Evolutionary conservation across 2,797 vertebrate genomes (phyloP), one percentile per base, ranked within the genome.

Genomic region (Pangasius larnaudii): DNA sequence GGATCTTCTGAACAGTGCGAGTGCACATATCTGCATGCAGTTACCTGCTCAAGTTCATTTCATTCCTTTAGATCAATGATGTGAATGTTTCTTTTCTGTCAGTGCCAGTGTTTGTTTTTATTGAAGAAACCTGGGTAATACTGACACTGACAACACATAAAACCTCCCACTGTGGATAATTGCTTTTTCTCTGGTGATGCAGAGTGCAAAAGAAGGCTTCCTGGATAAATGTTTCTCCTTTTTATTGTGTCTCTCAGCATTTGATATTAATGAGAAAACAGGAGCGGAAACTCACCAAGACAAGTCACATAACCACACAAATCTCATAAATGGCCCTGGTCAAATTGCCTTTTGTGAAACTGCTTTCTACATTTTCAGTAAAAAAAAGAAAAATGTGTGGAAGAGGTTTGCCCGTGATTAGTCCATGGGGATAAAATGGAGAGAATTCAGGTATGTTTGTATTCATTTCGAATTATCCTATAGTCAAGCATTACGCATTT

Each of bases 241-340:
- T 90, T 93, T 75, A 89, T 91, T 89, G 83, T 94, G 85, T 94
- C 95, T 95, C 84, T 93, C 90, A 95, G 94, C 95, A 92, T 95
- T 94, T 93, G 88, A 93, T 95, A 91, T 93, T 94, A 96, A 96
- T 96, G 92, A 94, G 93, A 94, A 95, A 95, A 94, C 88, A 72
- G 80, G 85, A 89, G 90, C 71, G 84, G 87, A 89, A 93, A 91
- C 93, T 94, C 93, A 91, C 89, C 90, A 94, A 93, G 90, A 91
- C 71, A 95, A 94, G 93, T 91, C 92, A 89, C 93, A 88, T 88
- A 89, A 91, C 88, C 92, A 88, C 93, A 92, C 89, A 90, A 90
- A 90, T 91, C 90, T 90, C 88, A 91, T 87, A 89, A 91, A 91
- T 85, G 90, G 87, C 89, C 83, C 85, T 39, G 72, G 88, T 87